Base-by-base conservation (phyloP, 2,888 invertebrate species). In the Corbicula japonica region DNA sequence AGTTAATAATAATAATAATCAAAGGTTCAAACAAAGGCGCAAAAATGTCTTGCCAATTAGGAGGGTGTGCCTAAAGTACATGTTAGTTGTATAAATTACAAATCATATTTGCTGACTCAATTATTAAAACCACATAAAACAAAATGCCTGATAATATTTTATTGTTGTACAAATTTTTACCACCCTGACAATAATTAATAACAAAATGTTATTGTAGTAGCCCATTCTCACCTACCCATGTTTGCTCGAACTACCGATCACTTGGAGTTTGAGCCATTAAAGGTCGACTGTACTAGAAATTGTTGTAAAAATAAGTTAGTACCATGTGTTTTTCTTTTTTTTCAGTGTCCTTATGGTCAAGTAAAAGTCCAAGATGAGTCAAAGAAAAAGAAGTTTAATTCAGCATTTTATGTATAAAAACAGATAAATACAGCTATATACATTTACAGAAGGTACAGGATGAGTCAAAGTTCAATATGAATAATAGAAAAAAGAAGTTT, bases 311-410 rank as follows among this genome's bases (percentile, higher is more conserved):
- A 1, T 15, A 18, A 52, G 6, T 1, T 28, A 26, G 28, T 28
- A 18, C n/a, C 15, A 30, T 41, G 28, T 41, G 41, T 10, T 41
- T 38, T 30, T 71, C n/a, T 60, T 5, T 75, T 26, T 28, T 79
- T 79, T 50, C 85, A 89, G 89, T 89, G 89, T 73, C 89, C 89
- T n/a, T 89, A 76, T 80, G 87, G 88, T 28, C 87, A 86, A 63
- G 83, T 62, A 1, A 84, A 71, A 56, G 88, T 86, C 10, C 80
- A 81, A 38, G 76, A 77, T 26, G 74, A 85, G 1, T 58, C 65
- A 8, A 85, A 76, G 62, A 79, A 70, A 68, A 87, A 83, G 75
- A 82, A 21, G 50, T 87, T 84, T 61, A 89, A 89, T 54, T 80
- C 88, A 34, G 89, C 89, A 21, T 89, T 87, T 61, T 89, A 87